Percentiles rank a stretch among this genome's conserved stretches.
phyloP scores from a whole-genome alignment of 2,888 invertebrate genomes.

The Zaprionus lineosus region DNA sequence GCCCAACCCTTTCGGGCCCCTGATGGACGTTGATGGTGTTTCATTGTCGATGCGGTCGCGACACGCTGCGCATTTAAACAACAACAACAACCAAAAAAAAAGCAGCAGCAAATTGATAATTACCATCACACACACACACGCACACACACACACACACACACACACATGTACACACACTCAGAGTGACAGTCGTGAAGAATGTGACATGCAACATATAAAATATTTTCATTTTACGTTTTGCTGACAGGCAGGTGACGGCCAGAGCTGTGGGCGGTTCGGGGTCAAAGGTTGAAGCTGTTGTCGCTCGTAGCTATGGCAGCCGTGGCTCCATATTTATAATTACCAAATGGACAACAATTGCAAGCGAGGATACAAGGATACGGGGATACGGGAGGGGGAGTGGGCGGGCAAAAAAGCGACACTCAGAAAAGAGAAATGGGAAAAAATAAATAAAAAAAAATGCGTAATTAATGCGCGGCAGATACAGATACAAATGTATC shows the following conservation, averaged over 20 bases:
- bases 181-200: conserved; percentile 22
- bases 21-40: conserved; percentile 67
- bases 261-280: neutral
- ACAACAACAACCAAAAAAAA: too few relatives aligned
- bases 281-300: neutral
- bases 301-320: conserved; percentile 58
- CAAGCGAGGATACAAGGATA: conserved; percentile 38
- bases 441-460: conserved; percentile 51
- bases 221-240: conserved; percentile 62
- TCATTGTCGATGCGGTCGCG: conserved; percentile 79
- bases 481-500: conserved; percentile 12
- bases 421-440: neutral
- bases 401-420: conserved; percentile 1
- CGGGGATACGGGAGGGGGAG: neutral
- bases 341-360: conserved; percentile 78
- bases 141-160: conserved; percentile 15
- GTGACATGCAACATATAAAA: conserved; percentile 50
- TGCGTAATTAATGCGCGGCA: conserved; percentile 73
- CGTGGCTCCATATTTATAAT: conserved; percentile 75
- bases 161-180: neutral
- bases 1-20: neutral
- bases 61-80: conserved; percentile 72
- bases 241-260: conserved; percentile 53
- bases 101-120: conserved; percentile 70
- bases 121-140: conserved; percentile 60